These are phyloP conservation scores for Pristionchus maxplancki DNA, from an alignment of 2,888 invertebrate species.

Conservation along the genomic window DNA sequence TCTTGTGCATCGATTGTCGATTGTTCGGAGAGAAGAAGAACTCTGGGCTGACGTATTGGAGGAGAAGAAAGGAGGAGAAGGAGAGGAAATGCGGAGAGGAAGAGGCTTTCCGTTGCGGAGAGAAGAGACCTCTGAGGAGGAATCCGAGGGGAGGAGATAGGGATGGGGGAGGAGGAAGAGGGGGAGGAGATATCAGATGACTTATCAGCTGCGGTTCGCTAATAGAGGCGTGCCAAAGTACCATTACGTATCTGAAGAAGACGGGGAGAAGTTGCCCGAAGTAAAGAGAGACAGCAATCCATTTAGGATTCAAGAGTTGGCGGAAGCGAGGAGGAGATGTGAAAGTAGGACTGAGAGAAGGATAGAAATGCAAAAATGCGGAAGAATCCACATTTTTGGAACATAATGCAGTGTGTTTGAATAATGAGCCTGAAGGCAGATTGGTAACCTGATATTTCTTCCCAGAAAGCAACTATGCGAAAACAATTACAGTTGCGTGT, in stretches of 20 bases:
- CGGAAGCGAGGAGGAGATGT: slow-evolving; percentile 4
- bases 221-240: not conserved
- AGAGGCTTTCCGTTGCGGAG: not conserved
- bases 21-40: slow-evolving; percentile 35
- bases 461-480: not conserved
- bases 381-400: not conserved
- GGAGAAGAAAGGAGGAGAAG: slow-evolving; percentile 19
- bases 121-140: not conserved
- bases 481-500: not conserved
- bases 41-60: not conserved
- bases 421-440: not conserved
- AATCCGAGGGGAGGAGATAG: not conserved
- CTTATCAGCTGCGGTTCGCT: not conserved
- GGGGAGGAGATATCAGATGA: not conserved
- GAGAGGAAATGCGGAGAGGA: not conserved
- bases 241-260: not conserved
- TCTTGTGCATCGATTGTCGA: slow-evolving; percentile 46
- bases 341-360: slow-evolving; percentile 6
- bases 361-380: not conserved
- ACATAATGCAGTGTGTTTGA: not conserved
- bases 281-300: slow-evolving; percentile 8
- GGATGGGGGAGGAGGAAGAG: not conserved
- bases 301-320: slow-evolving; percentile 39
- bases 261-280: not conserved
- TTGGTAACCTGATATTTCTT: not conserved